Evolutionary conservation across 2,888 invertebrate species (phyloP).

Genomic region (Dusona sp.): DNA sequence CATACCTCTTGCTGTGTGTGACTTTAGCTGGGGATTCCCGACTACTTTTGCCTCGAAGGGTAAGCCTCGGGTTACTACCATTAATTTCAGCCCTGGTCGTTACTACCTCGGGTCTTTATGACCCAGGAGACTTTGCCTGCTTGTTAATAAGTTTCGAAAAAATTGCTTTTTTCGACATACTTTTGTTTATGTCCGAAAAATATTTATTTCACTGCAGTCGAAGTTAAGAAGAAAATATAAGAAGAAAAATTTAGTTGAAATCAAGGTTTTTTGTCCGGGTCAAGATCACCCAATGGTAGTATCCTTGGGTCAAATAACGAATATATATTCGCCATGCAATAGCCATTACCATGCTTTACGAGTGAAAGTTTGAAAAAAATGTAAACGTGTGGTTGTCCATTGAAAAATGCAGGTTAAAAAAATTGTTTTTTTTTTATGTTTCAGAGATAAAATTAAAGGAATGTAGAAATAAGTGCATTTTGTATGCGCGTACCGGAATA

Average conservation of each 20-base stretch:
- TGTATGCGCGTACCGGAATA: slow-evolving; percentile 57
- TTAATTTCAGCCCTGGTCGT: no score
- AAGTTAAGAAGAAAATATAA: no score
- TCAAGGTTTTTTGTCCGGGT: not conserved
- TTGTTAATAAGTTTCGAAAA: not conserved
- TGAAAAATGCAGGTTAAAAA: not conserved
- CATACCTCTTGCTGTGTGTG: no score
- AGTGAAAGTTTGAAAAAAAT: not conserved
- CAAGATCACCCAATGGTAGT: not conserved
- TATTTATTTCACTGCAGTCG: no score
- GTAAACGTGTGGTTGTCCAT: not conserved
- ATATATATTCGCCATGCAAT: not conserved
- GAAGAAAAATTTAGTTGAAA: no score
- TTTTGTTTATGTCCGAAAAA: not conserved
- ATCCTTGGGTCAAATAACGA: not conserved
- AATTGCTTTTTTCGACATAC: not conserved
- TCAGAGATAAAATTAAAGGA: slow-evolving; percentile 40
- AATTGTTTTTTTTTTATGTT: not conserved
- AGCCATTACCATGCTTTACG: slow-evolving; percentile 3
- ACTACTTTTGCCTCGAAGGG: no score
- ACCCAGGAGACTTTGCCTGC: no score
- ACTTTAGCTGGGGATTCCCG: no score
- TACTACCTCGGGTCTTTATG: no score
- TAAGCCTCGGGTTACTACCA: no score
- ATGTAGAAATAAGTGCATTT: slow-evolving; percentile 36